A percentile compares a stretch with the other conserved stretches of the same genome.
Conservation (phyloP, 2,888 invertebrate species). For the Leptinotarsa haldemani region DNA sequence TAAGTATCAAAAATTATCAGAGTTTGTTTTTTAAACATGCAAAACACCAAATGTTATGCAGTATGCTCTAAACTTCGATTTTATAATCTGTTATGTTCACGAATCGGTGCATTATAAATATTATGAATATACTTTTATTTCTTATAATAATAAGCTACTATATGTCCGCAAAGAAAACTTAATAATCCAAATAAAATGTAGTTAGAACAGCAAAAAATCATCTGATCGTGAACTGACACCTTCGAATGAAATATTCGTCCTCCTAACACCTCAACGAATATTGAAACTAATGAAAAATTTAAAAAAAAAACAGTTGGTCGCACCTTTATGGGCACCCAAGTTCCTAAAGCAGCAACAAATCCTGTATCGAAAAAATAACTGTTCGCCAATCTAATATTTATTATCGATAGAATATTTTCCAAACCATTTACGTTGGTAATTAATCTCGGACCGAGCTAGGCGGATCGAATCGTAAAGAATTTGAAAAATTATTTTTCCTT, state of each 20-base stretch:
- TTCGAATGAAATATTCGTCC: background rate
- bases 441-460: constrained; percentile 13
- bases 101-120: too few relatives aligned
- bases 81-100: too few relatives aligned
- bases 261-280: background rate
- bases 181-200: too few relatives aligned
- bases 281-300: background rate
- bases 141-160: too few relatives aligned
- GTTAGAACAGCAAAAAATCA: too few relatives aligned
- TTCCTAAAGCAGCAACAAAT: background rate
- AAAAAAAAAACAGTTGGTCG: background rate
- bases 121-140: too few relatives aligned
- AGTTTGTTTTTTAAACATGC: too few relatives aligned
- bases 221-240: background rate
- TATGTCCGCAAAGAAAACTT: too few relatives aligned
- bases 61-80: too few relatives aligned
- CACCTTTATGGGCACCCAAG: background rate
- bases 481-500: constrained; percentile 9
- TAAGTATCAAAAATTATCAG: too few relatives aligned
- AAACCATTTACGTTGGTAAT: constrained; percentile 10
- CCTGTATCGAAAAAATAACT: background rate
- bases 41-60: too few relatives aligned
- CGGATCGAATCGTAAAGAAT: constrained; percentile 17
- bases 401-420: background rate
- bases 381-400: constrained; percentile 10